A percentile compares a stretch with the other conserved stretches of the same genome.
Conservation (phyloP, 2,888 invertebrate species). For the Galeruca laticollis region DNA sequence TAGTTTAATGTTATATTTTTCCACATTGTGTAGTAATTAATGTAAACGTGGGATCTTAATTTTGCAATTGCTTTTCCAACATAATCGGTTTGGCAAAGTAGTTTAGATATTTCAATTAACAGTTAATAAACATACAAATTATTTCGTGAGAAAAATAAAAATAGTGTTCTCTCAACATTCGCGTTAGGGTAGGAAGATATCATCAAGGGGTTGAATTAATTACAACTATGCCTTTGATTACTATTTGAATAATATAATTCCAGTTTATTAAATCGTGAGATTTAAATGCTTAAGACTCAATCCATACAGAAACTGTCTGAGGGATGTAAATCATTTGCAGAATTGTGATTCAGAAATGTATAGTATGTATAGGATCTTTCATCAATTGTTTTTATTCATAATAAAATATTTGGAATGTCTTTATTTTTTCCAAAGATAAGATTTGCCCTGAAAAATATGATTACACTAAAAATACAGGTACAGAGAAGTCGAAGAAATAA, state of each 20-base stretch:
- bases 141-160: slow-evolving; percentile 14
- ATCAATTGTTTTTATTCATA: too few relatives aligned
- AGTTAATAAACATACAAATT: slow-evolving; percentile 10
- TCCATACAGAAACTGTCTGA: not conserved
- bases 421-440: too few relatives aligned
- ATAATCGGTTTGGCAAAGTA: not conserved
- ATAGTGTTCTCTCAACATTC: slow-evolving; percentile 2
- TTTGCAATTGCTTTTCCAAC: not conserved
- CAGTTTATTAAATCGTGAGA: not conserved
- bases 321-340: too few relatives aligned
- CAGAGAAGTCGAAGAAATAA: too few relatives aligned
- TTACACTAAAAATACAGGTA: too few relatives aligned
- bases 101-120: slow-evolving; percentile 3
- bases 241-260: not conserved
- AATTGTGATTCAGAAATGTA: too few relatives aligned
- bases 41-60: too few relatives aligned
- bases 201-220: slow-evolving; percentile 12
- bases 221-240: slow-evolving; percentile 1
- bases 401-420: too few relatives aligned
- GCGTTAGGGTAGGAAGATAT: slow-evolving; percentile 13
- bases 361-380: too few relatives aligned
- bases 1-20: too few relatives aligned
- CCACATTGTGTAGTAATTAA: too few relatives aligned
- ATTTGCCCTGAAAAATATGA: too few relatives aligned
- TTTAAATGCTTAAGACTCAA: not conserved